Evolutionary conservation across 2,797 vertebrate genomes (phyloP).

Genomic region (Pantherophis alleghaniensis): DNA sequence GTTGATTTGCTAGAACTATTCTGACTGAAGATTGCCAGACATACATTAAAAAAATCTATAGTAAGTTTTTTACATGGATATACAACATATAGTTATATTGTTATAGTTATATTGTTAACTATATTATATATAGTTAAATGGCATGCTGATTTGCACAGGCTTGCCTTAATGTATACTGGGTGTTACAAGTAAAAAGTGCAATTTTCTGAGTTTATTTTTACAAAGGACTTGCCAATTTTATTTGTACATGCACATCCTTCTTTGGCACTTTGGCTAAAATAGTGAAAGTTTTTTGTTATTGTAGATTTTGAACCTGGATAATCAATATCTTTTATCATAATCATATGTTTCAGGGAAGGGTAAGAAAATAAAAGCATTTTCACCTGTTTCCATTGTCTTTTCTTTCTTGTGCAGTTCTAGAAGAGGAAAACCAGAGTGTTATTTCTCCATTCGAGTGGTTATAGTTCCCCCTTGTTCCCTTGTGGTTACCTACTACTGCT

Average conservation of each 20-base stretch:
- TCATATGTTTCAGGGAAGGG: not conserved
- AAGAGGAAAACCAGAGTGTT: not conserved
- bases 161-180: not conserved
- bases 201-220: not conserved
- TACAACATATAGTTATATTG: not conserved
- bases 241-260: not conserved
- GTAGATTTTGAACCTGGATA: not conserved
- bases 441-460: not conserved
- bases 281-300: not conserved
- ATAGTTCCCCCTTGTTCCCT: not conserved
- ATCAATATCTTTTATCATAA: not conserved
- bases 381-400: not conserved
- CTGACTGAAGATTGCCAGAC: not conserved
- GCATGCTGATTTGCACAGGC: not conserved
- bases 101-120: too few relatives aligned
- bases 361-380: not conserved
- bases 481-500: not conserved
- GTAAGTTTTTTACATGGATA: not conserved
- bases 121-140: not conserved
- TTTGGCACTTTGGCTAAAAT: not conserved
- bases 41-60: not conserved
- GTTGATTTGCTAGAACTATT: not conserved
- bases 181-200: not conserved
- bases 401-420: not conserved
- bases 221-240: not conserved